Base-by-base conservation (phyloP, 2,113 vertebrate species). In the Pseudonaja textilis region DNA sequence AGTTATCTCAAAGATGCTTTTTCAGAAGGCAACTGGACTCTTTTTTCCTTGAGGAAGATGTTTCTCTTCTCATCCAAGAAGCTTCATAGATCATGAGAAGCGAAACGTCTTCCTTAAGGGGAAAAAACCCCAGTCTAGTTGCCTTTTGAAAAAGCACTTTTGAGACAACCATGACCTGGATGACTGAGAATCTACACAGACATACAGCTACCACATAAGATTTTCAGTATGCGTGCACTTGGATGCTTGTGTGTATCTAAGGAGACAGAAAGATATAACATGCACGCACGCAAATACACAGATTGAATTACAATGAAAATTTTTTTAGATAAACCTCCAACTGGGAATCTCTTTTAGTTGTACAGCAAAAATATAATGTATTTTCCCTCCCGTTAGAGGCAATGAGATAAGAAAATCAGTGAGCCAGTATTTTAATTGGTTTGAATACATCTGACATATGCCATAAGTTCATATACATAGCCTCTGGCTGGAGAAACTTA, bases 401-500 rank as follows among this genome's bases (percentile, higher is more conserved):
- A 64, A 12, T n/a, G 61, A n/a, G 86, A 91, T 96, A 94, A 56
- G 29, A 64, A 22, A 1, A 3, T 95, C 97, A 95, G 90, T 92
- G 97, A 94, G 91, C 95, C 95, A 96, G 95, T 34, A 69, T 69
- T 69, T 94, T 93, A 93, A 96, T 96, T 95, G 91, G 94, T 89
- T 98, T 97, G 96, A 97, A 96, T 96, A 96, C 96, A 97, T 97
- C 96, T 93, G 96, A 96, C 94, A 96, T 94, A 96, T 96, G 97
- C 94, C 92, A 97, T 95, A 97, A 97, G 97, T 98, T 98, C 97
- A 97, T 96, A 96, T 97, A 97, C 97, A 97, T 94, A 93, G 96
- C 97, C 97, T 94, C 91, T 97, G 97, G 98, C 97, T 96, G 50
- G 92, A 92, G 94, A 95, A 98, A 97, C 97, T 97, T 98, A 97